Evolutionary conservation across 2,113 vertebrate genomes (phyloP), one percentile per base, ranked within the genome.

Genomic region (Setophaga kirtlandii): DNA sequence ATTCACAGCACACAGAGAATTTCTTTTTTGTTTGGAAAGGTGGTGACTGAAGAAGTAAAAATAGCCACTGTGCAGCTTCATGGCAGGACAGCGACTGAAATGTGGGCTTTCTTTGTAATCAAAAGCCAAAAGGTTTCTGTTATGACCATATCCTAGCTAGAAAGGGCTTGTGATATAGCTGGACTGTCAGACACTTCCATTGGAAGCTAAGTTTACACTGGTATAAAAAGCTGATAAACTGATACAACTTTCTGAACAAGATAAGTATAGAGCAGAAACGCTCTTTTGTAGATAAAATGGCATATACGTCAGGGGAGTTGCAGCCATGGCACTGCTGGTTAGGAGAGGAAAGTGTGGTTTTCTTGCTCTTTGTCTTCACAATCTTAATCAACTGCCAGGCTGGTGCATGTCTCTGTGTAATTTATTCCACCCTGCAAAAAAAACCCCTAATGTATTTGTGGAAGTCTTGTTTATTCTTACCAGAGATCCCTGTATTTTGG

Each of bases 151-250:
- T 53, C 52, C 73, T 60, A 60, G 23, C 15, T 90, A 68, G 76
- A 90, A 93, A 50, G 53, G 37, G 23, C 35, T 93, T 96, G 69
- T 75, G 52, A 81, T 86, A 73, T 12, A 92, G 33, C 56, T 92
- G 69, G 64, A 78, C 85, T 83, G 68, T 92, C 93, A 95, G 83
- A 65, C 13, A 56, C 44, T 85, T 91, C 58, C 83, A 95, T 16
- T 94, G 87, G 80, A 94, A 69, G 65, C 77, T 84, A 92, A 87
- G 94, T 91, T 94, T 96, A 73, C 62, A 24, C 35, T 42, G 65
- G 58, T 62, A 91, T 35, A 85, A 68, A 94, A 94, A 87, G n/a
- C 81, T 93, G 93, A 89, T 94, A 96, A 94, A 96, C 77, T 68
- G 80, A 79, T 93, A 68, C 58, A 87, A 65, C 77, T 91, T 93